Conservation (phyloP, 2,113 vertebrate species). For the Azemiops feae region DNA sequence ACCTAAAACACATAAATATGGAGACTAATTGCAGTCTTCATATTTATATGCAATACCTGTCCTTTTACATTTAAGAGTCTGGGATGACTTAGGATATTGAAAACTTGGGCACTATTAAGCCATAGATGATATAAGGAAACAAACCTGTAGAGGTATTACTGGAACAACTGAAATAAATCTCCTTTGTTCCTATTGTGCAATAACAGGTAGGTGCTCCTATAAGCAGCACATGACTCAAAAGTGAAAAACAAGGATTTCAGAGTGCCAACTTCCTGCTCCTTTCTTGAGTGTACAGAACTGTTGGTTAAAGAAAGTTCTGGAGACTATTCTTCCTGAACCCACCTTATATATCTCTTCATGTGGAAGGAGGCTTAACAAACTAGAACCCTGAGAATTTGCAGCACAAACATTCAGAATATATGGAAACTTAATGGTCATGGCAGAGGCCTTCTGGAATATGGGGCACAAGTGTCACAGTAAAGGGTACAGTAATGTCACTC, state of each 20-base stretch:
- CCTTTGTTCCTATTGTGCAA: slow-evolving; percentile 29
- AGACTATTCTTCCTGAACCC: neutral
- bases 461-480: neutral
- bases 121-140: neutral
- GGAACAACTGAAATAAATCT: neutral
- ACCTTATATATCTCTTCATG: neutral
- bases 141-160: neutral
- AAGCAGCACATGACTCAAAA: neutral
- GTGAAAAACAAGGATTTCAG: slow-evolving; percentile 7
- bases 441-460: neutral
- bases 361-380: neutral
- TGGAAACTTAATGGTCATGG: neutral
- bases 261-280: slow-evolving; percentile 19
- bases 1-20: neutral
- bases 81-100: neutral
- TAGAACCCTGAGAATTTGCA: neutral
- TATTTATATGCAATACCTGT: neutral
- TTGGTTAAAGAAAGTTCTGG: neutral
- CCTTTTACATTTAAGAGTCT: neutral
- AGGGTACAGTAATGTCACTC: neutral
- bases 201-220: slow-evolving; percentile 15
- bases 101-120: slow-evolving; percentile 7
- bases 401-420: neutral
- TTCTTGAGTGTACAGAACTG: neutral
- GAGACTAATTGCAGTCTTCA: neutral